Evolutionary conservation across 2,113 vertebrate species (phyloP).

Genomic region (Aegypius monachus): DNA sequence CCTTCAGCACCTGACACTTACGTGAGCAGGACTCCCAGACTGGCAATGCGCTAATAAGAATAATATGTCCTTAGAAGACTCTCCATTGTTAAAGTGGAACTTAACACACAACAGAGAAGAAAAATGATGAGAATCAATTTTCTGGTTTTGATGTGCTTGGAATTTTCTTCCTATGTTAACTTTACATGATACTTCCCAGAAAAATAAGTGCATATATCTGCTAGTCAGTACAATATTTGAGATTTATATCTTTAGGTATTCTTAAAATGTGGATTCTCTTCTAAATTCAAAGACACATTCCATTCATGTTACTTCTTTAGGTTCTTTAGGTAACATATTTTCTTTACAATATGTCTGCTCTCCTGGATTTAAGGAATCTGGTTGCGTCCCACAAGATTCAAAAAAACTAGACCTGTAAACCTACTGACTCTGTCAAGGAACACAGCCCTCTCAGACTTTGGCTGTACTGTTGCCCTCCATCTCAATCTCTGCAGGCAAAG

Average conservation of each 20-base stretch:
- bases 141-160: background rate
- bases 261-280: background rate
- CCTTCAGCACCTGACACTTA: background rate
- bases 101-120: background rate
- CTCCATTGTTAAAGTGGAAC: background rate
- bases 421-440: background rate
- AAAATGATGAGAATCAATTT: background rate
- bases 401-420: background rate
- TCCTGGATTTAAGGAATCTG: background rate
- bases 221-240: background rate
- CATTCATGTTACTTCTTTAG: background rate
- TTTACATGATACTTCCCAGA: background rate
- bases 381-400: background rate
- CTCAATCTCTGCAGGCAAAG: background rate
- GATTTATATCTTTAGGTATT: background rate
- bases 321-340: background rate
- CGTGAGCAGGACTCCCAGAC: background rate
- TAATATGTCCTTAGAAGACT: background rate
- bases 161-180: background rate
- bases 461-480: background rate
- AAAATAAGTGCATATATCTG: background rate
- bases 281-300: background rate
- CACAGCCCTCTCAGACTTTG: background rate
- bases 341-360: background rate
- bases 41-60: background rate